phyloP scores from a whole-genome alignment of 1,140 invertebrate species.

The Drosophila grimshawi region DNA sequence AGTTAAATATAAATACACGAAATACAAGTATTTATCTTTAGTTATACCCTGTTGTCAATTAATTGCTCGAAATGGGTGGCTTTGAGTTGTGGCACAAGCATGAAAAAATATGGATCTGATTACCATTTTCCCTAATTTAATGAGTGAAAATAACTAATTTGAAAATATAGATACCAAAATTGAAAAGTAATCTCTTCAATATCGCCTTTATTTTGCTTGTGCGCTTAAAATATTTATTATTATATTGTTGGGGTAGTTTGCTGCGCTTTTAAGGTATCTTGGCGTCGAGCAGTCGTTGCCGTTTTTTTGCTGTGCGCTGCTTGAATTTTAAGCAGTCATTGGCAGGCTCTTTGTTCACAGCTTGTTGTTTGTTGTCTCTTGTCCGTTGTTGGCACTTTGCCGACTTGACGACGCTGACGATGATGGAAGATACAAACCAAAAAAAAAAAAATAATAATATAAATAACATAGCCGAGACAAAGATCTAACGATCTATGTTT shows the following conservation, averaged over 20 bases:
- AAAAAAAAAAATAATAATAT: not conserved
- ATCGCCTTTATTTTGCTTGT: too few species aligned
- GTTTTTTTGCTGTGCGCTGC: constrained; percentile 9
- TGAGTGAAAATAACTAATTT: not conserved
- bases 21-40: constrained; percentile 47
- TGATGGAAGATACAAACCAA: constrained; percentile 42
- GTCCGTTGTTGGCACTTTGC: constrained; percentile 66
- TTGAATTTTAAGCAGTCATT: constrained; percentile 83
- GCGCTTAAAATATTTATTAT: too few species aligned
- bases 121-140: not conserved
- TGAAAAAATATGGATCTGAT: too few species aligned
- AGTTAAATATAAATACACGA: constrained; percentile 44
- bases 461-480: constrained; percentile 22
- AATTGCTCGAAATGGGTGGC: not conserved
- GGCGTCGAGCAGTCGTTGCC: not conserved
- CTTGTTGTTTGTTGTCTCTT: constrained; percentile 52
- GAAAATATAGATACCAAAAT: too few species aligned
- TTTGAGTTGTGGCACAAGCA: too few species aligned
- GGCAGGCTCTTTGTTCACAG: constrained; percentile 60
- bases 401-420: constrained; percentile 58
- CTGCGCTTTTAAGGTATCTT: constrained; percentile 12
- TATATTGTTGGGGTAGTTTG: not conserved
- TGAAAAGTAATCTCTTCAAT: too few species aligned
- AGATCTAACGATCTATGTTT: constrained; percentile 66
- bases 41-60: constrained; percentile 9